phyloP scores from a whole-genome alignment of 2,797 vertebrate genomes.

The Lepus oiostolus region DNA sequence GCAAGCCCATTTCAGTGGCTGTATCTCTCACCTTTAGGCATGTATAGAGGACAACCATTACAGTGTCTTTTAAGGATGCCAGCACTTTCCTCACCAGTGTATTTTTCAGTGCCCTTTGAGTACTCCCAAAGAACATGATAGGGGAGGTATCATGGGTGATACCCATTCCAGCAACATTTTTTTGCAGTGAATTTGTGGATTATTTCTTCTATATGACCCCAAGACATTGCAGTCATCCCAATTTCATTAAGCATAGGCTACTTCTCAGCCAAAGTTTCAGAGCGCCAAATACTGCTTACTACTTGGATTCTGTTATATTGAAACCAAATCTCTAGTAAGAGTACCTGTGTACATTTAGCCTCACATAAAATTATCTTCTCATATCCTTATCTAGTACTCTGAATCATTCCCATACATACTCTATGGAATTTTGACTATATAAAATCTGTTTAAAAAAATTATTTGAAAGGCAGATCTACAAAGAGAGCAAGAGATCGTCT shows the following conservation, averaged over 20 bases:
- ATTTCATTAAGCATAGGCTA: background rate
- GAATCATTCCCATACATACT: background rate
- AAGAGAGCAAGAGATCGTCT: too few relatives aligned
- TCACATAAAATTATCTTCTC: background rate
- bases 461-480: too few relatives aligned
- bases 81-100: background rate
- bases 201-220: background rate
- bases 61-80: background rate
- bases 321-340: conserved; percentile 27
- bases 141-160: background rate
- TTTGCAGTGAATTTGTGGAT: conserved; percentile 9
- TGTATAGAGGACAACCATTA: background rate
- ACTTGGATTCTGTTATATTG: background rate
- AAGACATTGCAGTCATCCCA: background rate
- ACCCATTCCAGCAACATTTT: background rate
- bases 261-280: conserved; percentile 10
- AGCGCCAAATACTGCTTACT: background rate
- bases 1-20: background rate
- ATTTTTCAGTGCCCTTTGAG: conserved; percentile 20
- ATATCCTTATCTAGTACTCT: background rate
- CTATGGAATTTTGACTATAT: background rate
- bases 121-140: background rate
- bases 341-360: background rate
- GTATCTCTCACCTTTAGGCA: background rate
- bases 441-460: background rate